Conservation (phyloP, 2,113 vertebrate genomes). For the Phocoena phocoena region DNA sequence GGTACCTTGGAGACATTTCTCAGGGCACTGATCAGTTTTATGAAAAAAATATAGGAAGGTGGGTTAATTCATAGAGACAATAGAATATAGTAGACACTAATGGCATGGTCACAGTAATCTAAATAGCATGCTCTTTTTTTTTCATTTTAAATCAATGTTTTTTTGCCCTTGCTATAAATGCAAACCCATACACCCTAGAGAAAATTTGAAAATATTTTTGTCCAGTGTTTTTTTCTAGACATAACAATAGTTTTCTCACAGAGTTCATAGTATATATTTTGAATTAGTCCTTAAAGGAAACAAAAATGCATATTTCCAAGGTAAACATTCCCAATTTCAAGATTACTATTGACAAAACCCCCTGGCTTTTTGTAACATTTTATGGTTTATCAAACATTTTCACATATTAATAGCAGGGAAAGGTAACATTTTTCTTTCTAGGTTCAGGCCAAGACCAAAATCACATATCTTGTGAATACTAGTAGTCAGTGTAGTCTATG, state of each 20-base stretch:
- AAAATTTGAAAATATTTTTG: slow-evolving; percentile 8
- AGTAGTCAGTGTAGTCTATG: background rate
- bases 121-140: background rate
- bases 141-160: background rate
- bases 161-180: background rate
- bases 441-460: background rate
- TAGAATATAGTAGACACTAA: background rate
- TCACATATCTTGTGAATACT: background rate
- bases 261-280: background rate
- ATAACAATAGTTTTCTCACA: background rate
- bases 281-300: slow-evolving; percentile 13
- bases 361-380: background rate
- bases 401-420: background rate
- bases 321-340: background rate
- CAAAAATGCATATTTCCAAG: background rate
- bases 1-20: background rate
- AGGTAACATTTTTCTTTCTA: background rate
- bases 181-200: background rate
- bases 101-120: background rate
- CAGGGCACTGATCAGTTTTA: background rate
- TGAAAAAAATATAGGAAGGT: background rate
- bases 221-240: background rate
- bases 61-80: background rate
- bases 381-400: slow-evolving; percentile 14
- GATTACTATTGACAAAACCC: background rate